phyloP scores from a whole-genome alignment of 2,113 vertebrate species.

The Ranitomeya imitator region DNA sequence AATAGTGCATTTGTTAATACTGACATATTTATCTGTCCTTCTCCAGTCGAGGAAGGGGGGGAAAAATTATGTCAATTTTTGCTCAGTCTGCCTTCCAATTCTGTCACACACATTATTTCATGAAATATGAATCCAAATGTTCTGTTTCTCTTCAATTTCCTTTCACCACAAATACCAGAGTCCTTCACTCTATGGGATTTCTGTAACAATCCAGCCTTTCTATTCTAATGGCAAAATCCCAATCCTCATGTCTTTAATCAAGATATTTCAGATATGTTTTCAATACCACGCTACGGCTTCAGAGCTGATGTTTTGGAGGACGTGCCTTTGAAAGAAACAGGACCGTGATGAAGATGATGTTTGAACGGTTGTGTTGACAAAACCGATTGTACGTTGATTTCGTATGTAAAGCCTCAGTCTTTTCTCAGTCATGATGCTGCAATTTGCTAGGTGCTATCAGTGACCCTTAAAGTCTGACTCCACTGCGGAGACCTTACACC shows the following conservation, averaged over 20 bases:
- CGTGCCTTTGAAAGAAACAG: constrained; percentile 31
- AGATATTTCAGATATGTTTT: constrained; percentile 70
- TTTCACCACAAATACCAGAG: constrained; percentile 79
- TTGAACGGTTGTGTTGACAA: constrained; percentile 11
- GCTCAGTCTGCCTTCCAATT: constrained; percentile 76
- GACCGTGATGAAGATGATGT: constrained; percentile 7
- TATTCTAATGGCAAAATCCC: constrained; percentile 74
- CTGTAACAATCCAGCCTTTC: constrained; percentile 79
- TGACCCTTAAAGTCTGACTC: not conserved
- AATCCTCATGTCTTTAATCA: constrained; percentile 78
- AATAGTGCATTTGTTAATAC: constrained; percentile 79
- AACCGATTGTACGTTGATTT: not conserved
- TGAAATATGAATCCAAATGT: constrained; percentile 84
- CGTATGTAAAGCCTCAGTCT: not conserved
- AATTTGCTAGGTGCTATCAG: not conserved
- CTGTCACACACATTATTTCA: constrained; percentile 86
- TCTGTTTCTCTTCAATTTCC: constrained; percentile 88
- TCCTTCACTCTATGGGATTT: constrained; percentile 70
- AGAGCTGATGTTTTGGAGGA: constrained; percentile 30
- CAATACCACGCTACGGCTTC: constrained; percentile 56
- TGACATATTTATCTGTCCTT: constrained; percentile 81
- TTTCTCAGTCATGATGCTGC: constrained; percentile 3
- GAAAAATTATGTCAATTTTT: constrained; percentile 82
- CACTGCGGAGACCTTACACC: not conserved
- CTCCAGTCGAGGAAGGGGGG: constrained; percentile 66